These are phyloP conservation scores for Oreochromis mossambicus DNA, from an alignment of 2,797 vertebrate species.

Conservation along the genomic window DNA sequence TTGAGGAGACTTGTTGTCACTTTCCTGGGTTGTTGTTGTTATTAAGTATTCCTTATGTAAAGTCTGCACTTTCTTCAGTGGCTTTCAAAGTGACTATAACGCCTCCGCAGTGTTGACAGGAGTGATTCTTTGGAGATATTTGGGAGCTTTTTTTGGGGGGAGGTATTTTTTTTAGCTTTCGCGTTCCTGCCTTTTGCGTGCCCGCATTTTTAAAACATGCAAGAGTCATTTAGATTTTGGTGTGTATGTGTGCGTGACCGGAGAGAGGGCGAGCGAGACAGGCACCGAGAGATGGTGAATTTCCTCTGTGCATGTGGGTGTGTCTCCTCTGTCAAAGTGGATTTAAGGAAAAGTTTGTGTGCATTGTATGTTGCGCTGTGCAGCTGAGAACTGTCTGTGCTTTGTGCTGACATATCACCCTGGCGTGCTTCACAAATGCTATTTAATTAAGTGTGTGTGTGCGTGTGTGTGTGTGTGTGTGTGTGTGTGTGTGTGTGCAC, in stretches of 20 bases:
- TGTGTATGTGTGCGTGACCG: not conserved
- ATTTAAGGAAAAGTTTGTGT: constrained; percentile 25
- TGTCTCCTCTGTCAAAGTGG: constrained; percentile 19
- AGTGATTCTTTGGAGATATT: constrained; percentile 19
- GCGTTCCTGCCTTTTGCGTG: constrained; percentile 3
- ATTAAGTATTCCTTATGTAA: not conserved
- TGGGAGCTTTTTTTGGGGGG: not conserved
- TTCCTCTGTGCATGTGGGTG: not conserved
- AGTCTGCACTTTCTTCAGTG: not conserved
- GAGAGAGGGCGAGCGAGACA: not conserved
- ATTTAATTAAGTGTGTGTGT: constrained; percentile 56
- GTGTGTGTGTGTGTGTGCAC: not conserved
- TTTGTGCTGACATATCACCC: constrained; percentile 45
- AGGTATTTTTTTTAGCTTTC: constrained; percentile 1
- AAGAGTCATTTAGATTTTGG: not conserved
- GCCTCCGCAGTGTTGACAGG: constrained; percentile 11
- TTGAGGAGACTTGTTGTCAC: not conserved
- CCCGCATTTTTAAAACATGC: constrained; percentile 4
- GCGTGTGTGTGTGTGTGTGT: not conserved
- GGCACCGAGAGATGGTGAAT: not conserved
- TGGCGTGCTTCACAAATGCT: constrained; percentile 43
- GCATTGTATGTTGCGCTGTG: not conserved
- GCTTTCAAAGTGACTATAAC: constrained; percentile 17
- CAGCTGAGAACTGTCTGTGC: constrained; percentile 19
- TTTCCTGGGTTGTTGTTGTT: not conserved